A percentile compares a stretch with the other conserved stretches of the same genome.
Conservation (phyloP, 2,113 vertebrate genomes). For the Dasyurus viverrinus region DNA sequence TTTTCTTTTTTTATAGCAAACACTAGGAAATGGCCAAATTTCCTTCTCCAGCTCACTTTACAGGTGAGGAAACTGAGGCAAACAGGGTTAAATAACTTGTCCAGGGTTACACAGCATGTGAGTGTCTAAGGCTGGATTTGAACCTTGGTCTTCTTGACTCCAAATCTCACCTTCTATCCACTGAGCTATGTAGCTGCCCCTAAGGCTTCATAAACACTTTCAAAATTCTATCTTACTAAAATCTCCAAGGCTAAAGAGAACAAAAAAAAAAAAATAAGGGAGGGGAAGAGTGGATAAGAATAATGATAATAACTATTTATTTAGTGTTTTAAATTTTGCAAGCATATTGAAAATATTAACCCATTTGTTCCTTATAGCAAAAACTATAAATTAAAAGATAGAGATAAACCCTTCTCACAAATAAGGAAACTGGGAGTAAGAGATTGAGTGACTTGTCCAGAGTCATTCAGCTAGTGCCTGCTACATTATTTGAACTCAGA, state of each 20-base stretch:
- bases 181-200: no score
- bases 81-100: no score
- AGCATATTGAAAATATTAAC: neutral
- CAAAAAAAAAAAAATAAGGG: slow-evolving; percentile 24
- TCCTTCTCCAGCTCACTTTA: no score
- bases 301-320: neutral
- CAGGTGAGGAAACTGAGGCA: no score
- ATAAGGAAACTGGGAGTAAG: neutral
- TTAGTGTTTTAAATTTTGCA: neutral
- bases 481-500: neutral
- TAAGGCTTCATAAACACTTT: neutral
- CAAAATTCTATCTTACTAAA: slow-evolving; percentile 30
- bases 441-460: neutral
- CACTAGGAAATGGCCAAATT: no score
- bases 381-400: neutral
- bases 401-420: neutral
- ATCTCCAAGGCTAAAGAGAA: slow-evolving; percentile 52
- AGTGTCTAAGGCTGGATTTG: no score
- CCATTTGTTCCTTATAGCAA: neutral
- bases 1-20: no score
- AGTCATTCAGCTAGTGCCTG: neutral
- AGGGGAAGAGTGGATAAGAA: neutral
- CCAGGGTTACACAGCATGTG: no score
- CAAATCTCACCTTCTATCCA: no score
- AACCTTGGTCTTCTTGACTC: no score